Evolutionary conservation across 1,140 invertebrate species (phyloP).

Genomic region (Bicyclus anynana): DNA sequence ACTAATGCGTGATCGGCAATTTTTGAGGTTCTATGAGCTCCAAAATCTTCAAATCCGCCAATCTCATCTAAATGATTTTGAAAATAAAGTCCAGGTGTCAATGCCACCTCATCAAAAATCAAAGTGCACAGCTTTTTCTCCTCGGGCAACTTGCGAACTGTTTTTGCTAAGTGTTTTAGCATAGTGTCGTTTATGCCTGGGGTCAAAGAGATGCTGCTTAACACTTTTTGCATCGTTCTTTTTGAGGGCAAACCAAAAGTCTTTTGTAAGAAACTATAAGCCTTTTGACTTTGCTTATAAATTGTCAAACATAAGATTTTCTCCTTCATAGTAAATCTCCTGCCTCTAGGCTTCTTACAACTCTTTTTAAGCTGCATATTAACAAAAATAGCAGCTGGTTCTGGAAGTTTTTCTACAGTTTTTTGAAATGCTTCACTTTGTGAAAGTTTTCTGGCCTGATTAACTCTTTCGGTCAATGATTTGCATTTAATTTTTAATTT

Average conservation of each 20-base stretch:
- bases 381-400: conserved; percentile 12
- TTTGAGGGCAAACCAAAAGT: conserved; percentile 26
- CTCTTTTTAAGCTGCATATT: conserved; percentile 13
- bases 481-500: conserved; percentile 4
- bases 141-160: conserved; percentile 16
- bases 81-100: conserved; percentile 13
- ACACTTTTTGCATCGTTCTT: conserved; percentile 22
- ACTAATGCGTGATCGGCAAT: conserved; percentile 33
- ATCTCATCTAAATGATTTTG: conserved; percentile 19
- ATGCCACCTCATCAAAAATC: conserved; percentile 29
- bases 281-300: conserved; percentile 13
- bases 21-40: conserved; percentile 2
- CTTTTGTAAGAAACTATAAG: conserved; percentile 30
- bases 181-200: conserved; percentile 22
- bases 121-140: conserved; percentile 27
- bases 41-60: conserved; percentile 31
- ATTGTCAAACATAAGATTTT: conserved; percentile 28
- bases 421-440: conserved; percentile 16
- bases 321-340: conserved; percentile 40
- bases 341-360: conserved; percentile 34
- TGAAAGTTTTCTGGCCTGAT: conserved; percentile 1
- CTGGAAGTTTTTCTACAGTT: conserved; percentile 15
- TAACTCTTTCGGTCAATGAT: too few species aligned
- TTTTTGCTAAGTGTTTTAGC: conserved; percentile 17
- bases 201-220: conserved; percentile 7